These are phyloP conservation scores for Apis cerana DNA, from an alignment of 1,140 invertebrate species.

Conservation along the genomic window DNA sequence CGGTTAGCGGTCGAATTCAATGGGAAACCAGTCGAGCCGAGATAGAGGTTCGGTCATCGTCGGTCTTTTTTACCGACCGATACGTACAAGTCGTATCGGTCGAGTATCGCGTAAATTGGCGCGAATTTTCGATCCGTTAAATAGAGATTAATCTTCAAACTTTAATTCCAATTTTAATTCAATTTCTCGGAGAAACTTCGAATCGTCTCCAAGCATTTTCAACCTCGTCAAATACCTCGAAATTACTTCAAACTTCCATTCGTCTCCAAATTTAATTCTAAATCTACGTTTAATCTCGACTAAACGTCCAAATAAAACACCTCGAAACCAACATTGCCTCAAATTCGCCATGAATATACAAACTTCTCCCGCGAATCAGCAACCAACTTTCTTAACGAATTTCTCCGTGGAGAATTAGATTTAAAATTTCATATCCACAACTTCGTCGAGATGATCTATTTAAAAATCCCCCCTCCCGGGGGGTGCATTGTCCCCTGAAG, in stretches of 20 bases:
- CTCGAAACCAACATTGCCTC: too few relatives aligned
- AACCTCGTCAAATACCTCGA: too few relatives aligned
- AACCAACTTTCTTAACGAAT: background rate
- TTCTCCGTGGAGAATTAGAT: background rate
- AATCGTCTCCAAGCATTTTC: too few relatives aligned
- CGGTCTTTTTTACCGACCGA: constrained; percentile 19
- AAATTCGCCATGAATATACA: too few relatives aligned
- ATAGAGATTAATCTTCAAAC: background rate
- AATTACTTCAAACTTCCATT: too few relatives aligned
- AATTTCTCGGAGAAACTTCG: too few relatives aligned
- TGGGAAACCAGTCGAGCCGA: constrained; percentile 44
- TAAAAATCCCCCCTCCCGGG: constrained; percentile 13
- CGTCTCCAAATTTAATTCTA: too few relatives aligned
- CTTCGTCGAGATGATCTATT: constrained; percentile 16
- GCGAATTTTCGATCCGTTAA: background rate
- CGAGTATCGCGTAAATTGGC: background rate
- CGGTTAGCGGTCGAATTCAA: constrained; percentile 38
- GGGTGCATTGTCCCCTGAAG: constrained; percentile 58
- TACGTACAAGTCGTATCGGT: background rate
- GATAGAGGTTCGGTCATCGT: background rate
- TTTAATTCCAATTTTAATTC: too few relatives aligned
- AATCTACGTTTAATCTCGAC: too few relatives aligned
- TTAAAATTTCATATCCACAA: constrained; percentile 8
- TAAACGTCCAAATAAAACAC: too few relatives aligned
- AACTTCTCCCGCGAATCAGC: too few relatives aligned